These are phyloP conservation scores for Tenualosa ilisha DNA, from an alignment of 2,797 vertebrate species.

Conservation along the genomic window DNA sequence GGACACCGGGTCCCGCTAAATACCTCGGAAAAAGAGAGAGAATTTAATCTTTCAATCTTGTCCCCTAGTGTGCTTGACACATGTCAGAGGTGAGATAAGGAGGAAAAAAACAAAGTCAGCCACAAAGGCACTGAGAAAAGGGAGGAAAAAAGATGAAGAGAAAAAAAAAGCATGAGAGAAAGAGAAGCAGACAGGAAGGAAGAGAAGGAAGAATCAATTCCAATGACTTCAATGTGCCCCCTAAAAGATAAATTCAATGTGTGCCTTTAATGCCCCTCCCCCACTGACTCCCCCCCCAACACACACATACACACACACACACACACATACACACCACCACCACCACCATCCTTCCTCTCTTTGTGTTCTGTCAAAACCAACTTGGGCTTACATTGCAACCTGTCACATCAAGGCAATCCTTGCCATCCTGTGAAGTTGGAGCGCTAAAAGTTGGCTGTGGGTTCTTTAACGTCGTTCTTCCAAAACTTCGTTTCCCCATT, in stretches of 20 bases:
- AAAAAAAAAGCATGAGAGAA: constrained; percentile 17
- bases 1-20: background rate
- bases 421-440: constrained; percentile 63
- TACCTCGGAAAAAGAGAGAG: background rate
- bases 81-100: constrained; percentile 22
- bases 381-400: constrained; percentile 72
- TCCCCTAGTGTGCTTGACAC: background rate
- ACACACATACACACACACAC: background rate
- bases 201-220: constrained; percentile 59
- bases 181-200: constrained; percentile 53
- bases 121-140: background rate
- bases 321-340: background rate
- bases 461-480: constrained; percentile 32
- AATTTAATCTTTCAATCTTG: background rate
- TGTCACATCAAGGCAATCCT: constrained; percentile 75
- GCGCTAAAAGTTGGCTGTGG: constrained; percentile 60
- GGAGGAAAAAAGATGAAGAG: constrained; percentile 34
- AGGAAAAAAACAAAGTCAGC: background rate
- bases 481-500: constrained; percentile 25
- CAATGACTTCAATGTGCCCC: constrained; percentile 63
- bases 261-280: constrained; percentile 57
- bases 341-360: constrained; percentile 44
- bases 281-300: constrained; percentile 12
- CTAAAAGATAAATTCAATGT: constrained; percentile 59
- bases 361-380: constrained; percentile 78